Conservation (phyloP, 2,797 vertebrate species). For the Erpetoichthys calabaricus region DNA sequence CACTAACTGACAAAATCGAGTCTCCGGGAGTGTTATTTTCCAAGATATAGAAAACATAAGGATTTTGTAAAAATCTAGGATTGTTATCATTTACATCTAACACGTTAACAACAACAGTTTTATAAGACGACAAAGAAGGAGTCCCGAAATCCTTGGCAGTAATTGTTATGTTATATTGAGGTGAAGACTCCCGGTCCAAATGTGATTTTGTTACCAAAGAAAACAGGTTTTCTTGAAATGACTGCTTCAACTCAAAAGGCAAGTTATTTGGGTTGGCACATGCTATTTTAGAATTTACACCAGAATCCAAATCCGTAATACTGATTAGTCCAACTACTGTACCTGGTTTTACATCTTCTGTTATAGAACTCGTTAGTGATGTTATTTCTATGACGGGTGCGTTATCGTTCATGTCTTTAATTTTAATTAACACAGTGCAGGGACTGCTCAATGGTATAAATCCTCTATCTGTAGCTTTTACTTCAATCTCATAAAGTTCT, state of each 20-base stretch:
- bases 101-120: constrained; percentile 26
- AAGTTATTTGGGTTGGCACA: constrained; percentile 19
- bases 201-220: constrained; percentile 29
- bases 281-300: constrained; percentile 28
- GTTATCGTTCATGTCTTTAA: constrained; percentile 31
- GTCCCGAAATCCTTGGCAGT: constrained; percentile 36
- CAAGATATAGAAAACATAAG: constrained; percentile 31
- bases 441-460: not conserved
- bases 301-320: constrained; percentile 34
- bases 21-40: constrained; percentile 44
- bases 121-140: constrained; percentile 31
- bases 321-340: constrained; percentile 33
- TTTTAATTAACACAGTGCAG: constrained; percentile 24
- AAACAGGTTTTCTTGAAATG: constrained; percentile 31
- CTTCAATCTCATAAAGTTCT: constrained; percentile 26
- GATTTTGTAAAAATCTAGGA: constrained; percentile 28
- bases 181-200: constrained; percentile 30
- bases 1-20: constrained; percentile 32
- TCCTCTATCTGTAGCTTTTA: constrained; percentile 28
- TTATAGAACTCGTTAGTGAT: constrained; percentile 24
- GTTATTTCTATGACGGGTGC: constrained; percentile 28
- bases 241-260: constrained; percentile 26
- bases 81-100: constrained; percentile 44
- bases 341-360: constrained; percentile 23
- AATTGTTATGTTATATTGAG: constrained; percentile 34